Conservation (phyloP, 2,888 invertebrate species). For the Microctonus hyperodae region DNA sequence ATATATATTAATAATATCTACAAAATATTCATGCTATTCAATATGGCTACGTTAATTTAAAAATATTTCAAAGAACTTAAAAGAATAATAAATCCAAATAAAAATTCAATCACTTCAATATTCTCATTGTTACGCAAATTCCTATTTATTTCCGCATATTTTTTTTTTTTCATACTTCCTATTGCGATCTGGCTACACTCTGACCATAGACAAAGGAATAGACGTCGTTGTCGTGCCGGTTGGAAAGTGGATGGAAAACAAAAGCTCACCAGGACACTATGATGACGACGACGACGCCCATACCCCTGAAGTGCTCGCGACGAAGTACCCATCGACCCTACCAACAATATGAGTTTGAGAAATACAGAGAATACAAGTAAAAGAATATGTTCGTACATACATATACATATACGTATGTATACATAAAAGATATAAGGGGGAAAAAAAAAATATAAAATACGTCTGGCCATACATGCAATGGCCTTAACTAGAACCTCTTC, state of each 20-base stretch:
- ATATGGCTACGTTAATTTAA: too few relatives aligned
- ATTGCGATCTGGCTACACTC: background rate
- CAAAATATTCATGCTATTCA: too few relatives aligned
- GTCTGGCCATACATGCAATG: slow-evolving; percentile 23
- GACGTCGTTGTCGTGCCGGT: slow-evolving; percentile 14
- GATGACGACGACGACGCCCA: slow-evolving; percentile 22
- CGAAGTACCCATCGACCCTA: slow-evolving; percentile 16
- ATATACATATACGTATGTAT: too few relatives aligned
- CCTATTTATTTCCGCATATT: background rate
- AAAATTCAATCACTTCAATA: background rate
- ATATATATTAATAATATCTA: too few relatives aligned
- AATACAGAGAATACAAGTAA: slow-evolving; percentile 18
- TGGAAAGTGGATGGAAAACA: slow-evolving; percentile 35
- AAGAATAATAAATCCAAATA: too few relatives aligned
- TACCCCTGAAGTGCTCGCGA: slow-evolving; percentile 21
- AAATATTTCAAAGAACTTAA: too few relatives aligned
- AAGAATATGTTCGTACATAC: slow-evolving; percentile 34
- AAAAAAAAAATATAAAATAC: slow-evolving; percentile 30
- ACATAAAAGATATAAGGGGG: slow-evolving; percentile 21
- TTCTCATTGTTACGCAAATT: too few relatives aligned
- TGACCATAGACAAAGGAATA: background rate
- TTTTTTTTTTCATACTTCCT: too few relatives aligned
- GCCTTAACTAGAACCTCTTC: slow-evolving; percentile 28
- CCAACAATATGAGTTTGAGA: slow-evolving; percentile 11
- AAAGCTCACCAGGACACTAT: slow-evolving; percentile 33